Evolutionary conservation across 2,888 invertebrate species (phyloP), one percentile per base, ranked within the genome.

Genomic region (Eupithecia abbreviata): DNA sequence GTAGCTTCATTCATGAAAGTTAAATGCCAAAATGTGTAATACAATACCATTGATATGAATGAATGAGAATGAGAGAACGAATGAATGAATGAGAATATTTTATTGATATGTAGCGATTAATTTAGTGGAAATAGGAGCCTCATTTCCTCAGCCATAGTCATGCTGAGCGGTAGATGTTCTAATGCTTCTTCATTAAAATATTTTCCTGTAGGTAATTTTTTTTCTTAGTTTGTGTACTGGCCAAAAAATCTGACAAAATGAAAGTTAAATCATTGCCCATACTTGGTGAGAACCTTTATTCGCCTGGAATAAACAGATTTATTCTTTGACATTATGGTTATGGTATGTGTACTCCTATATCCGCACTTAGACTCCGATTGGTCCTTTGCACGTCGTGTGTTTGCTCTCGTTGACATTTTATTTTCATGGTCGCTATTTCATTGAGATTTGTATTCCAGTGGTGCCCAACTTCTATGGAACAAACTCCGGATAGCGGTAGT

Each of bases 401-500:
- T 30, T 30, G 30, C 30, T 30, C 30, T 30, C 30, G 30, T 30
- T 30, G 30, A 30, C 30, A 30, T 30, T 30, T 1, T 30, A 58
- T 58, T 58, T 62, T 62, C 30, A 10, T 30, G 30, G 30, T 62
- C 9, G 12, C 62, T 10, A 62, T 62, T 62, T 18, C 0, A 62
- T 30, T 62, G 42, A 42, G 42, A 66, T 71, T 43, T 55, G 6
- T 67, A 15, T 84, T 83, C 0, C 79, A 96, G 97, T 84, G 97
- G 97, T 72, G 97, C 98, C 82, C 97, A 98, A 86, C 91, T 98
- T 30, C 95, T 98, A 85, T 99, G 99, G 99, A 98, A 98, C 90
- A 98, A 99, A 90, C 95, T 99, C 41, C 97, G 99, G 78, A 98
- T 98, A 88, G 98, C 98, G 0, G 97, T 99, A 41, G 95, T 98